phyloP scores from a whole-genome alignment of 2,888 invertebrate genomes.

The Sarcophaga subvicina region DNA sequence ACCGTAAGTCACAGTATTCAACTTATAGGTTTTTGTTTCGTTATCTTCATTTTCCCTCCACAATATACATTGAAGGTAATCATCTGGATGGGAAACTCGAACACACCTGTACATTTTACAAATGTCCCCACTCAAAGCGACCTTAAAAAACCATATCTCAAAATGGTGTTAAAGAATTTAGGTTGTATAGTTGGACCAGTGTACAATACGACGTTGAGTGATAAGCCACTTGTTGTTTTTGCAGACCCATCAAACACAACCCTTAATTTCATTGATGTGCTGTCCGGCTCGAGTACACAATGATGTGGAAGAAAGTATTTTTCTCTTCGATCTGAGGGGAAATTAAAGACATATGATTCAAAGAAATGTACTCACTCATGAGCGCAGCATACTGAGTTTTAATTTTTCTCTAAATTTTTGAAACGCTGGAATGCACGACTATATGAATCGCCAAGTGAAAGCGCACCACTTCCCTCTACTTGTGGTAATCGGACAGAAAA shows the following conservation, averaged over 20 bases:
- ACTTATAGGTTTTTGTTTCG: slow-evolving; percentile 46
- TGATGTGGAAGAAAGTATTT: slow-evolving; percentile 37
- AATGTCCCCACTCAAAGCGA: too few species aligned
- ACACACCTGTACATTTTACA: slow-evolving; percentile 36
- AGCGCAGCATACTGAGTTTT: slow-evolving; percentile 36
- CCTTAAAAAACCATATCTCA: slow-evolving; percentile 52
- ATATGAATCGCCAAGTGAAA: too few species aligned
- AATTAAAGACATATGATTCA: slow-evolving; percentile 21
- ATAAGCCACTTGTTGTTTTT: slow-evolving; percentile 39
- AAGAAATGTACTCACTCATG: slow-evolving; percentile 31
- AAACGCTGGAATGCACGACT: slow-evolving; percentile 18
- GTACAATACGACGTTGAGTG: slow-evolving; percentile 35
- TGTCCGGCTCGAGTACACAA: slow-evolving; percentile 35
- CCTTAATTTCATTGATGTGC: slow-evolving; percentile 19
- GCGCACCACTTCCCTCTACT: not conserved
- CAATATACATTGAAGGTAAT: slow-evolving; percentile 61
- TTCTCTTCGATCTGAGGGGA: not conserved
- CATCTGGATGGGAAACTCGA: slow-evolving; percentile 49
- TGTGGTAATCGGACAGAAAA: slow-evolving; percentile 30
- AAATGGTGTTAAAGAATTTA: slow-evolving; percentile 50
- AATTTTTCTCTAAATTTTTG: slow-evolving; percentile 33
- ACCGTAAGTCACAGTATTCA: not conserved
- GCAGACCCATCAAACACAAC: slow-evolving; percentile 40
- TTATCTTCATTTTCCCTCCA: slow-evolving; percentile 50
- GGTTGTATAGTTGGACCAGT: slow-evolving; percentile 50